Base-by-base conservation (phyloP, 2,113 vertebrate species). In the Oxyura jamaicensis region DNA sequence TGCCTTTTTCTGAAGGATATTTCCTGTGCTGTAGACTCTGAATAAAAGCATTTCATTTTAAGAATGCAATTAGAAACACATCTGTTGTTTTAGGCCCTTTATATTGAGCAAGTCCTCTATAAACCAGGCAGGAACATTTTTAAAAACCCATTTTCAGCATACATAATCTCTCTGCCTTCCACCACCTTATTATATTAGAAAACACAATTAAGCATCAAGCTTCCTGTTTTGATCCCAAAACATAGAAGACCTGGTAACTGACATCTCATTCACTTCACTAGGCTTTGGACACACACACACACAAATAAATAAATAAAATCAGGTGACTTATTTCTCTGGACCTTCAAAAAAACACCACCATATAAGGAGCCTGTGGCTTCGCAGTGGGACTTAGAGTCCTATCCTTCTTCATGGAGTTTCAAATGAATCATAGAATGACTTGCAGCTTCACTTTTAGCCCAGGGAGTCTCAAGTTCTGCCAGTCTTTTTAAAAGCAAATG, bases 51-150 rank as follows among this genome's bases (percentile, higher is more conserved):
- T 93, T 96, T 96, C 60, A 88, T 94, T 97, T 97, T 94, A 95
- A 94, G 68, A 96, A 96, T 82, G 89, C 52, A 96, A 97, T 97
- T 97, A 97, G 72, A 97, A 93, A 94, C 90, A 97, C 94, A 97
- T 97, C 95, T 97, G 92, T 83, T 97, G 50, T 88, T 96, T 48
- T 75, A 97, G 68, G 92, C 82, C 65, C 74, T 95, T 91, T 77
- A 78, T 73, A 88, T 41, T 85, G 81, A 94, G 66, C 26, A 69
- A 67, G 31, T 58, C 55, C 36, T 88, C 26, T 81, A 42, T 23
- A 95, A 86, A 91, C 14, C 33, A 88, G 41, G 28, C 10, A 67
- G 39, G 35, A 87, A 88, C 35, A 72, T 71, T 90, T 76, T 69
- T 87, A 8, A 93, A 92, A 93, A 74, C 2, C 0, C 25, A 6